These are phyloP conservation scores for Sitophilus oryzae DNA, from an alignment of 1,140 invertebrate genomes.

Conservation along the genomic window DNA sequence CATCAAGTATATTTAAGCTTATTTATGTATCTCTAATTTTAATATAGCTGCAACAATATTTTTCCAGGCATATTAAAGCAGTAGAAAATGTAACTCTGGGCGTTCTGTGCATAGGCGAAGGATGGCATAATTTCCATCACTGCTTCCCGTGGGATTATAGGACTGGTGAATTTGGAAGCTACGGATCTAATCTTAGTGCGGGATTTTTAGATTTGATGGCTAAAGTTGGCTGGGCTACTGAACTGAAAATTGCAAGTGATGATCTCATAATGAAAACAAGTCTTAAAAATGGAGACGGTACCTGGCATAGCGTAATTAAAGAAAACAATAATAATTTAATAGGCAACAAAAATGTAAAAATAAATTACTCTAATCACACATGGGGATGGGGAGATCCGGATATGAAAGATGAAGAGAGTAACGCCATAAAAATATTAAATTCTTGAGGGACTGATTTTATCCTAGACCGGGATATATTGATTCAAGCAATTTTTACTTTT, in stretches of 20 bases:
- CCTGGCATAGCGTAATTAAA: constrained; percentile 11
- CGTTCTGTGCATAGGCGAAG: constrained; percentile 56
- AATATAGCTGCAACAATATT: not conserved
- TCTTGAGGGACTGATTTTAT: too few relatives aligned
- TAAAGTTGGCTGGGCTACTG: constrained; percentile 64
- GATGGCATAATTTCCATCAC: constrained; percentile 91
- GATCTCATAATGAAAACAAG: constrained; percentile 59
- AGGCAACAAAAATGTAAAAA: constrained; percentile 44
- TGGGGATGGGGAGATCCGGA: constrained; percentile 83
- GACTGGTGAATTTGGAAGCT: constrained; percentile 57
- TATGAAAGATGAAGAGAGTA: constrained; percentile 31
- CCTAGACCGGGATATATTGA: too few relatives aligned
- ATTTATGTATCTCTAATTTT: constrained; percentile 13
- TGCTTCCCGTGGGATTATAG: constrained; percentile 76
- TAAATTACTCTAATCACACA: too few relatives aligned
- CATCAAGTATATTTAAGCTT: constrained; percentile 34
- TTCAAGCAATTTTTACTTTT: too few relatives aligned
- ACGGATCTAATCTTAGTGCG: constrained; percentile 70
- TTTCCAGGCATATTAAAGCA: constrained; percentile 62
- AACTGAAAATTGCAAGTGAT: constrained; percentile 65
- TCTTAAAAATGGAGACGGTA: constrained; percentile 61
- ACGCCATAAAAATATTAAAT: too few relatives aligned
- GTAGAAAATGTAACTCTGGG: constrained; percentile 65
- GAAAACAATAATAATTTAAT: not conserved
- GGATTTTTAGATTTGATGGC: constrained; percentile 75